Base-by-base conservation (phyloP, 2,888 invertebrate genomes). In the Heliconius aoede region DNA sequence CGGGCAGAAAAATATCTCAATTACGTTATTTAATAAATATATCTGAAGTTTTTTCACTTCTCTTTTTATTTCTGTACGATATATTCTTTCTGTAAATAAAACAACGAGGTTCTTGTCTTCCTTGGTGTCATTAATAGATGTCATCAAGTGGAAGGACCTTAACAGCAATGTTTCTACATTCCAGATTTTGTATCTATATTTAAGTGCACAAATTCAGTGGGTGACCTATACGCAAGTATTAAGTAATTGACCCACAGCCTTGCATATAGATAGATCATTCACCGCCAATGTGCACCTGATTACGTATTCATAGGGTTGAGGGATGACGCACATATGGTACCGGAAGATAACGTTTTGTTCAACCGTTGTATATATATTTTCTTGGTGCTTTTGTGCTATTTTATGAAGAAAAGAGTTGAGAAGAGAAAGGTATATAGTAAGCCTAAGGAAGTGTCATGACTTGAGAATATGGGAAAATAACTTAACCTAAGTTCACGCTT, bases 241-340 rank as follows among this genome's bases (percentile, higher is more conserved):
- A 88, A 88, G 88, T 87, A 86, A 87, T 89, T 89, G 90, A 89
- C 89, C 88, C 60, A 21, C 26, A 61, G 36, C 15, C 26, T 26
- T 40, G 72, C 72, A 92, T 92, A 90, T 90, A 91, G 83, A 92
- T 89, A 89, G 89, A 88, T 86, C 85, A 89, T 91, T 91, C 89
- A 85, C 85, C 89, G 82, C 67, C 83, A 83, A 79, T 82, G 83
- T 67, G 72, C 78, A 86, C 85, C 89, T 90, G 88, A 91, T 92
- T 89, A 88, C 79, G 85, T 91, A 92, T 93, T 92, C 92, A 93
- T 91, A 87, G 86, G 84, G 15, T 40, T 46, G 46, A 18, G 36
- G 36, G 36, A 11, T 36, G 36, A 36, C 36, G 36, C 80, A 81
- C 81, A 80, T 81, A 82, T 80, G 58, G 67, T 58, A n/a, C 67